Percentiles rank a stretch among this genome's conserved stretches.
These are phyloP conservation scores for Epicampocera succincta DNA, from an alignment of 2,888 invertebrate genomes.

Conservation along the genomic window DNA sequence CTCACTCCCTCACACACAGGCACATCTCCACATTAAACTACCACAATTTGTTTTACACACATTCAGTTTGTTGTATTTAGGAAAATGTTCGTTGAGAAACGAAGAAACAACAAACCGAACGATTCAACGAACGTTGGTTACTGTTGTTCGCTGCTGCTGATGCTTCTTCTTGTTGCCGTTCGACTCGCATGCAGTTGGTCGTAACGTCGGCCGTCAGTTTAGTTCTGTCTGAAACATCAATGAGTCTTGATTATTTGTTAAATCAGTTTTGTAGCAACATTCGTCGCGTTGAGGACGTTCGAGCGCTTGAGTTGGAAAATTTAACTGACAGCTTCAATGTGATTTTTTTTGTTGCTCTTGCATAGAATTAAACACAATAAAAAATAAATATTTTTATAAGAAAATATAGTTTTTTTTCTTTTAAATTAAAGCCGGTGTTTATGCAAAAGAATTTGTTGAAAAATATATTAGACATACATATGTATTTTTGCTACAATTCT, in stretches of 20 bases:
- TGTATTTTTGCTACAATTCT: too few relatives aligned
- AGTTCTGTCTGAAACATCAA: slow-evolving; percentile 64
- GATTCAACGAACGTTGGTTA: slow-evolving; percentile 28
- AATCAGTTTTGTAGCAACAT: slow-evolving; percentile 79
- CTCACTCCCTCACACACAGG: not conserved
- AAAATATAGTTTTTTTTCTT: slow-evolving; percentile 49
- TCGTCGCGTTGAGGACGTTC: slow-evolving; percentile 79
- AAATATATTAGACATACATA: slow-evolving; percentile 30
- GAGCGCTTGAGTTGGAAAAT: slow-evolving; percentile 55
- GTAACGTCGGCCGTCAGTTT: slow-evolving; percentile 49
- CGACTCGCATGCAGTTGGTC: slow-evolving; percentile 51
- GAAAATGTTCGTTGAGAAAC: slow-evolving; percentile 56
- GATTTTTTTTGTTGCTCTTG: slow-evolving; percentile 12
- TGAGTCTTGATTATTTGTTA: slow-evolving; percentile 62
- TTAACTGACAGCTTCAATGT: slow-evolving; percentile 18
- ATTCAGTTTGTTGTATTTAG: slow-evolving; percentile 26
- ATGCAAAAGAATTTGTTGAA: not conserved
- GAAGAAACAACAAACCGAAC: slow-evolving; percentile 38
- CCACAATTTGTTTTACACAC: slow-evolving; percentile 25
- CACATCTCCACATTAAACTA: not conserved
- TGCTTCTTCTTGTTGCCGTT: slow-evolving; percentile 6
- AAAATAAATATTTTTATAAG: slow-evolving; percentile 52
- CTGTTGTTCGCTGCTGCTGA: slow-evolving; percentile 33
- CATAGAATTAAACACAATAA: slow-evolving; percentile 30
- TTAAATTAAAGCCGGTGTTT: slow-evolving; percentile 39